Base-by-base conservation (phyloP, 2,888 invertebrate species). In the Rhamnusium bicolor region DNA sequence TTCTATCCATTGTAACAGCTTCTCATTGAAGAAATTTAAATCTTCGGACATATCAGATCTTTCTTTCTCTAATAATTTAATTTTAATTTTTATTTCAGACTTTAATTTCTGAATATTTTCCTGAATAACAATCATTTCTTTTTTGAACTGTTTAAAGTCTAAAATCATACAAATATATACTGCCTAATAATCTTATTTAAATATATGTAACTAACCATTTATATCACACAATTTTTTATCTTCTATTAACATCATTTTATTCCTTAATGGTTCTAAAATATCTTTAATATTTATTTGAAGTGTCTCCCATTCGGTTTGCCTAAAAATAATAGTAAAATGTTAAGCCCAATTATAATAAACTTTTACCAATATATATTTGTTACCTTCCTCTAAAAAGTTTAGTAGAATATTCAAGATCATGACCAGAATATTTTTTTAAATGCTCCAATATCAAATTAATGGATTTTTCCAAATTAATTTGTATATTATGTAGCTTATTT, bases 121-220 rank as follows among this genome's bases (percentile, higher is more conserved):
- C 78, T 86, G 84, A 8, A 87, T 79, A 3, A 73, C 53, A 18
- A 83, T 78, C 83, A 87, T 84, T 63, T 84, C 83, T 53, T 78
- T 79, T 80, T 86, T 85, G 54, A 86, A 83, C 68, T 74, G 73
- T 47, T 82, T 81, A 14, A 86, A 79, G 80, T 86, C 86, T 85
- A 62, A 29, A 66, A 72, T 68, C 24, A 53, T 1, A 65, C 1
- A 19, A 46, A n/a, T n/a, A n/a, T n/a, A n/a, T n/a, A n/a, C n/a
- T n/a, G n/a, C n/a, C n/a, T n/a, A n/a, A n/a, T n/a, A n/a, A n/a
- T n/a, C n/a, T n/a, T n/a, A n/a, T 40, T 40, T 40, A 4, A 40
- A 40, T 40, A n/a, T 19, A 14, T 2, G 4, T 19, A 32, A 60
- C 60, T 65, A 40, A 79, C 78, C 76, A 51, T 49, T 73, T 5